Percentiles rank a stretch among this genome's conserved stretches.
These are phyloP conservation scores for Amphimallon solstitiale DNA, from an alignment of 2,888 invertebrate genomes.

Conservation along the genomic window DNA sequence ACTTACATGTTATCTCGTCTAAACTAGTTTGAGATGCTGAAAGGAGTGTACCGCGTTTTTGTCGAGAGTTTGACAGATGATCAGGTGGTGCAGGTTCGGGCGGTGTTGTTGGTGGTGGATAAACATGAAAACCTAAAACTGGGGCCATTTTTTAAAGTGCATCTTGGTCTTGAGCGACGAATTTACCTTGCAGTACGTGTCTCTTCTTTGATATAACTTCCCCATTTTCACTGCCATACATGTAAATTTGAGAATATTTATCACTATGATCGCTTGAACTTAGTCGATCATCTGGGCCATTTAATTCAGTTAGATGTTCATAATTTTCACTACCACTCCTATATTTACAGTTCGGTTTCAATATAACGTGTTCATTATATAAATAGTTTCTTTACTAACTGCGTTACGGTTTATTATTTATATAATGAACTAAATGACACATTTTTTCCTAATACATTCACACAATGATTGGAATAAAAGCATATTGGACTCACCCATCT, in stretches of 20 bases:
- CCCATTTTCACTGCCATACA: constrained; percentile 69
- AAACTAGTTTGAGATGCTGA: constrained; percentile 72
- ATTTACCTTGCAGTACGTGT: constrained; percentile 50
- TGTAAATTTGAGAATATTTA: constrained; percentile 72
- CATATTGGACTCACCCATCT: constrained; percentile 63
- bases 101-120: constrained; percentile 85
- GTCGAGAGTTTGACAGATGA: constrained; percentile 65
- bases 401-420: background rate
- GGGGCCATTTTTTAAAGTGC: background rate
- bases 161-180: background rate
- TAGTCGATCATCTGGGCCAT: constrained; percentile 68
- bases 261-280: constrained; percentile 76
- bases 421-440: background rate
- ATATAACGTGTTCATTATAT: constrained; percentile 4
- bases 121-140: constrained; percentile 76
- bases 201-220: constrained; percentile 58
- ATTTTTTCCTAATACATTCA: background rate
- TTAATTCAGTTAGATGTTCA: constrained; percentile 70
- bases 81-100: constrained; percentile 88
- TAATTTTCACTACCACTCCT: constrained; percentile 75
- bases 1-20: constrained; percentile 74
- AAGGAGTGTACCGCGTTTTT: constrained; percentile 64
- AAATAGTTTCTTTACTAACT: background rate
- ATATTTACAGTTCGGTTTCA: constrained; percentile 45
- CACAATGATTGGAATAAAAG: background rate